Base-by-base conservation (phyloP, 2,888 invertebrate species). In the Chrysodeixis includens region DNA sequence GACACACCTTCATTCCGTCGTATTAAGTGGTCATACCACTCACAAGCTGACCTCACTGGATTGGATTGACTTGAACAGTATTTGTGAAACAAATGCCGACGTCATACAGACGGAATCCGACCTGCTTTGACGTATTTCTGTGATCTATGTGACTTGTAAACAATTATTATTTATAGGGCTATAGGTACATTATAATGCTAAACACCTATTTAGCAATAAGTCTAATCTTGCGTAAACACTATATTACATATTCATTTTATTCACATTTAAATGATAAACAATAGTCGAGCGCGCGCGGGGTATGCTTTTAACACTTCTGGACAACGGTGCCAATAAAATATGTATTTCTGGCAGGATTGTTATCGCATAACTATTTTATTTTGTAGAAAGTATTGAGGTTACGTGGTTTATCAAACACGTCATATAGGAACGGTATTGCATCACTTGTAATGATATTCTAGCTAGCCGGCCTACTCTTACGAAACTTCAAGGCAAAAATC, bases 31-130 rank as follows among this genome's bases (percentile, higher is more conserved):
- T 49, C 46, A 18, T 12, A 30, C 53, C 30, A 40, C 40, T 40
- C 40, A 30, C 63, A 53, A 35, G 67, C 64, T 70, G 57, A 68
- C 75, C 77, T 70, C 67, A 30, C 35, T 40, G 35, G 40, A 58
- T 51, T 66, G 44, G 62, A 22, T 32, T 54, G n/a, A n/a, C n/a
- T n/a, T n/a, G 30, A 51, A 51, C 1, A 66, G 30, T 60, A 35
- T 61, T 66, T 55, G 63, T 14, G 57, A 70, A 74, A 73, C 66
- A 69, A 62, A 30, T 52, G n/a, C 46, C 51, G 22, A 60, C 62
- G 65, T 66, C 49, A 26, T 32, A 9, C 20, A 26, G 26, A n/a
- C n/a, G n/a, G n/a, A n/a, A n/a, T n/a, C n/a, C n/a, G n/a, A 18
- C 22, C 16, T 26, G 44, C 32, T 55, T 49, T 49, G 46, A 49